Conservation (phyloP, 2,113 vertebrate genomes). For the Cinclus mexicanus region DNA sequence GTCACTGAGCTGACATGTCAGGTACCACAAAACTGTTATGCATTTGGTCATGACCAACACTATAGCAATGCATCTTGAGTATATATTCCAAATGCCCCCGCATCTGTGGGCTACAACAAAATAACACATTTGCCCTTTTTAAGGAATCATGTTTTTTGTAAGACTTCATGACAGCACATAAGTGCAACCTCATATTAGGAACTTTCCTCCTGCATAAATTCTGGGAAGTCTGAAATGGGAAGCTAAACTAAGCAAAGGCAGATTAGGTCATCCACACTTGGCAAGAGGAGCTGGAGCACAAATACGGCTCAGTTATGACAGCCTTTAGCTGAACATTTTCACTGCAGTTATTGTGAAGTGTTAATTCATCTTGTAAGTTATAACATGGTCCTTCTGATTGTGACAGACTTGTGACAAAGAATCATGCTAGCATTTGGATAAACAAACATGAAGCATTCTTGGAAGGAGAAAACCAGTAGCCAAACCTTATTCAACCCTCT, state of each 20-base stretch:
- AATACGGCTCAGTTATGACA: not conserved
- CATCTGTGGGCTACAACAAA: not conserved
- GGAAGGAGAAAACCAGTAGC: not conserved
- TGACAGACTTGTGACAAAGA: not conserved
- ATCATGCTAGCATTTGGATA: not conserved
- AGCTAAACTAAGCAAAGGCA: not conserved
- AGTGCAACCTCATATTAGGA: not conserved
- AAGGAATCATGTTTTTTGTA: not conserved
- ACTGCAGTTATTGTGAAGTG: not conserved
- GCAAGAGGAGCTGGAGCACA: not conserved
- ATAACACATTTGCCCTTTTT: not conserved
- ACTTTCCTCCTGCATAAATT: not conserved
- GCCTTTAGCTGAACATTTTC: conserved; percentile 20
- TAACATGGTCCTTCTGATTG: not conserved
- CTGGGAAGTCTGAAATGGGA: conserved; percentile 9
- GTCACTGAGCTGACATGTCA: not conserved
- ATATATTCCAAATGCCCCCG: not conserved
- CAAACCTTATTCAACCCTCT: not conserved
- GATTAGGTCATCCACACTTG: conserved; percentile 13
- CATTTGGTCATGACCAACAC: not conserved
- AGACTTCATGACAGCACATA: not conserved
- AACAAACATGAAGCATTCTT: not conserved
- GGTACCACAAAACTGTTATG: not conserved
- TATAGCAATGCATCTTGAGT: not conserved
- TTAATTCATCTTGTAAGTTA: not conserved